Percentiles rank a stretch among this genome's conserved stretches.
Evolutionary conservation across 30 jellyfish, hydroid and myxozoan genomes (phyloP).

Genomic region (Chironex yamaguchii): DNA sequence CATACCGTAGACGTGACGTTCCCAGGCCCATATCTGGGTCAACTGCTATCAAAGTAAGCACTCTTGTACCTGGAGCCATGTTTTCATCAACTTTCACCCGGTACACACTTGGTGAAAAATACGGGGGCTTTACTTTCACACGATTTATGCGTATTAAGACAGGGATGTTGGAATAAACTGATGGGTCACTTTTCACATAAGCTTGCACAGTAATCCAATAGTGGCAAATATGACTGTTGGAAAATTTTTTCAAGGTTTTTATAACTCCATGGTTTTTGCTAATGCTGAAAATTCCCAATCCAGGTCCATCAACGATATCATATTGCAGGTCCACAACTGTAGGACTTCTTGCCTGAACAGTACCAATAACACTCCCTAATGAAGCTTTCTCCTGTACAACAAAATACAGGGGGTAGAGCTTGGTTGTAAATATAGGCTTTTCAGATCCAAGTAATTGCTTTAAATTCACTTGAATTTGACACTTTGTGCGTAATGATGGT

Average conservation of each 20-base stretch:
- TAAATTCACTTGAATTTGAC: slow-evolving; percentile 37
- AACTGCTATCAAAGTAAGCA: slow-evolving; percentile 56
- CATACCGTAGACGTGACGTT: slow-evolving; percentile 11
- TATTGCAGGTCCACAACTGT: slow-evolving; percentile 64
- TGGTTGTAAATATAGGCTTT: slow-evolving; percentile 56
- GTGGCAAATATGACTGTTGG: not conserved
- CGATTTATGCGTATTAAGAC: slow-evolving; percentile 38
- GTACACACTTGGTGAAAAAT: slow-evolving; percentile 74
- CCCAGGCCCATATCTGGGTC: slow-evolving; percentile 49
- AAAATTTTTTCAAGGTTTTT: not conserved
- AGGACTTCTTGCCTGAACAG: slow-evolving; percentile 46
- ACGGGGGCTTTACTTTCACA: slow-evolving; percentile 34
- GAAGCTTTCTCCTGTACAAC: not conserved
- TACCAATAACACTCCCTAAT: not conserved
- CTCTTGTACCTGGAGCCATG: slow-evolving; percentile 40
- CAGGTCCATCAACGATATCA: slow-evolving; percentile 92
- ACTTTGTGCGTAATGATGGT: slow-evolving; percentile 54
- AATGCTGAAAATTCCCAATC: slow-evolving; percentile 74
- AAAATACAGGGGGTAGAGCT: slow-evolving; percentile 35
- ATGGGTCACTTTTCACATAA: slow-evolving; percentile 66
- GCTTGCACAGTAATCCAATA: slow-evolving; percentile 98
- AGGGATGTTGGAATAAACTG: slow-evolving; percentile 79
- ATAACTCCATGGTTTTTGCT: not conserved
- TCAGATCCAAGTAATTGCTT: slow-evolving; percentile 36
- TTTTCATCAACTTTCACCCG: slow-evolving; percentile 66